A percentile compares a stretch with the other conserved stretches of the same genome.
Conservation (phyloP, 2,113 vertebrate species). For the Bolborhynchus lineola region DNA sequence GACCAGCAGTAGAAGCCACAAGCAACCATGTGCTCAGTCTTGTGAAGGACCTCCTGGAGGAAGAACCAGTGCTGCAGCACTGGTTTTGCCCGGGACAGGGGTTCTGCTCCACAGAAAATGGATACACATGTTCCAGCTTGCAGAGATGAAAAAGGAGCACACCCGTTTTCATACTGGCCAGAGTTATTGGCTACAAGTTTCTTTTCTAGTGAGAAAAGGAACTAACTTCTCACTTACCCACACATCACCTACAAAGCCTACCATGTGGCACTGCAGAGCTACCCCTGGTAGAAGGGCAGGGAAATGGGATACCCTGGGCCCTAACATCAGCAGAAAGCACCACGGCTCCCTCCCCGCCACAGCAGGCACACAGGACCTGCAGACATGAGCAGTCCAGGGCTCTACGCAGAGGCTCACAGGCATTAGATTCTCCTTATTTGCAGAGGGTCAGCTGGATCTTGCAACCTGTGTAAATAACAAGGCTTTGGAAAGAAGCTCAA, state of each 20-base stretch:
- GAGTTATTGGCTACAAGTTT: neutral
- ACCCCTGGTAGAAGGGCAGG: neutral
- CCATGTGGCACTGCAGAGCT: neutral
- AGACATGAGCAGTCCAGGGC: neutral
- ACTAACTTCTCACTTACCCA: neutral
- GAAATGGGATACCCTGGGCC: rapidly evolving
- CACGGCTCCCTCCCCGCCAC: neutral
- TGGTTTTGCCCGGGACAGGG: neutral
- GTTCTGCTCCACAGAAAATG: neutral
- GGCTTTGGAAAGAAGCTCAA: neutral
- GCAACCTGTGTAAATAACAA: neutral
- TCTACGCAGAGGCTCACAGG: neutral
- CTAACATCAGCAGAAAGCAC: neutral
- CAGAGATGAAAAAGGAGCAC: neutral
- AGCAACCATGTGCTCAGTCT: too few species aligned
- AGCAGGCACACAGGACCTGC: rapidly evolving
- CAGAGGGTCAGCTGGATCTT: neutral
- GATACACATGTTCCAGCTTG: rapidly evolving
- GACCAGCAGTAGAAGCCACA: neutral
- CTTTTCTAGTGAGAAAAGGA: neutral
- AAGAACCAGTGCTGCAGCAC: rapidly evolving
- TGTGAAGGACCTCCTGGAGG: neutral
- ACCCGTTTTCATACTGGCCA: neutral
- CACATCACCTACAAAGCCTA: rapidly evolving
- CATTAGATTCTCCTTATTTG: neutral